These are phyloP conservation scores for Pherbina coryleti DNA, from an alignment of 2,888 invertebrate species.

Conservation along the genomic window DNA sequence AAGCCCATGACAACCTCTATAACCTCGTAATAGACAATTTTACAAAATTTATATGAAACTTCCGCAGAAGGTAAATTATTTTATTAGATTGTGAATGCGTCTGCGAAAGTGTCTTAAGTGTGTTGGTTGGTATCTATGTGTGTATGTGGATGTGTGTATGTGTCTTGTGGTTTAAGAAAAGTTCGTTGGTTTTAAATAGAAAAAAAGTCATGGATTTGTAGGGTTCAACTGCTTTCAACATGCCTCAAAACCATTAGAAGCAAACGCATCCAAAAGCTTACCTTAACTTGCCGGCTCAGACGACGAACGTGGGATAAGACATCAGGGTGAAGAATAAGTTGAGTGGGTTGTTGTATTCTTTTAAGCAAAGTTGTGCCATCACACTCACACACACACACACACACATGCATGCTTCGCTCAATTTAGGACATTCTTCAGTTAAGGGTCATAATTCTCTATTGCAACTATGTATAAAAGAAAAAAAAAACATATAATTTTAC, in stretches of 20 bases:
- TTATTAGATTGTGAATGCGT: constrained; percentile 14
- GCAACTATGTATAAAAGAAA: neutral
- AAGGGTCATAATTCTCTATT: constrained; percentile 1
- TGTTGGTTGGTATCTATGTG: neutral
- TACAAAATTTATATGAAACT: neutral
- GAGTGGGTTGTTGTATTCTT: neutral
- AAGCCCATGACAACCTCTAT: neutral
- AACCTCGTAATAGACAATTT: neutral
- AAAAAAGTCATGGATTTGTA: neutral
- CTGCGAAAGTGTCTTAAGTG: neutral
- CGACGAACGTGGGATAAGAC: neutral
- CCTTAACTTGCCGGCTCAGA: neutral
- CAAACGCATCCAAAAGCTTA: neutral
- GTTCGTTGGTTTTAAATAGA: neutral
- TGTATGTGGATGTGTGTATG: neutral
- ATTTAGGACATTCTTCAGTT: neutral
- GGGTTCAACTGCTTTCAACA: constrained; percentile 11
- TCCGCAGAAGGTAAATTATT: constrained; percentile 13
- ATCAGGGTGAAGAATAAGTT: neutral
- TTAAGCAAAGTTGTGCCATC: neutral
- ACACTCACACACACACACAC: neutral
- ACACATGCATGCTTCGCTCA: neutral
- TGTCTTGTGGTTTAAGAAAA: neutral
- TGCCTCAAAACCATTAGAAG: constrained; percentile 21
- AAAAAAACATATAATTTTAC: neutral